Base-by-base conservation (phyloP, 1,140 invertebrate genomes). In the Lethrus apterus region DNA sequence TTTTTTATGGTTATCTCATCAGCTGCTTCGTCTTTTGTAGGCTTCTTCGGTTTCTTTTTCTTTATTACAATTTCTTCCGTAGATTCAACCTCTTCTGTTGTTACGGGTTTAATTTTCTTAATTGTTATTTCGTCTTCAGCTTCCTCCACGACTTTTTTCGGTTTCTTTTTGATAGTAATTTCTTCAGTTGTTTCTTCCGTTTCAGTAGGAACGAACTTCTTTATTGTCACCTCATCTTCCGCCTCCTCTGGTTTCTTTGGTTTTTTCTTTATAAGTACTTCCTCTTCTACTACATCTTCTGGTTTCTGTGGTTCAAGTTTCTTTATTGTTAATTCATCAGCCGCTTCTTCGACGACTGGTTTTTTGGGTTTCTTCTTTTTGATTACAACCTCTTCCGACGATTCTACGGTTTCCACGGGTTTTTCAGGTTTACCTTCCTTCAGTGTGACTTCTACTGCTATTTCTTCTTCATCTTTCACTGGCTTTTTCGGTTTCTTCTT, bases 111-210 rank as follows among this genome's bases (percentile, higher is more conserved):
- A 4, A 10, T 59, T 56, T 83, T 84, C 54, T 81, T 81, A 18
- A 85, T 70, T 4, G 77, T 83, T n/a, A 83, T 66, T 66, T 83
- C 80, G 59, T 83, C 77, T 50, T 74, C 73, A 42, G 74, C 72
- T 66, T 84, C 80, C 63, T 83, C 79, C 11, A 74, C 70, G 33
- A 53, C 44, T 19, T 49, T 36, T 38, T 51, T 21, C 17, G 33
- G 48, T 50, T 40, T 52, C 56, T 48, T 42, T 43, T 33, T 34
- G 51, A 52, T 52, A 14, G 26, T 17, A 1, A 23, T 29, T 51
- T 54, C 40, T 35, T 46, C 31, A 29, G 19, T 10, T 8, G 36
- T 21, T 46, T 70, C 56, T 36, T 71, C 63, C 2, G 48, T 33
- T 4, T 56, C 17, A 17, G 43, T 34, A 26, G 48, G 38, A 5